Evolutionary conservation across 2,113 vertebrate genomes (phyloP).

Genomic region (Phyllostomus discolor): DNA sequence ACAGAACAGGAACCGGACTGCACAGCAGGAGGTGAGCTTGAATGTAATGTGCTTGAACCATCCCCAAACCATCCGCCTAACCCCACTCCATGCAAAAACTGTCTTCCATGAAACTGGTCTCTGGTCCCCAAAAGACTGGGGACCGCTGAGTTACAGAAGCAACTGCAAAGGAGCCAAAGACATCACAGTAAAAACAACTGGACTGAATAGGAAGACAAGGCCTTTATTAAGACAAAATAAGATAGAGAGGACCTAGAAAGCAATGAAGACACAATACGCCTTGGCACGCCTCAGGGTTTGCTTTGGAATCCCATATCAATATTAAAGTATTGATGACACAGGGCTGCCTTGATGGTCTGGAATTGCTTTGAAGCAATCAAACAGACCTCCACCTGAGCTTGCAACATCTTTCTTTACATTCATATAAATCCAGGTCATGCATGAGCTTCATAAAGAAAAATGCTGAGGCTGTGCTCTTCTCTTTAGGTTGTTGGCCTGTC

Average conservation of each 20-base stretch:
- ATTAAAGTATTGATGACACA: not conserved
- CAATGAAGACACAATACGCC: not conserved
- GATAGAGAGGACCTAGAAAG: not conserved
- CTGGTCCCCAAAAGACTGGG: no score
- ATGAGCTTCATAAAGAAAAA: not conserved
- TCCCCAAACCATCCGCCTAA: no score
- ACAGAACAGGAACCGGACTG: no score
- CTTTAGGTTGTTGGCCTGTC: not conserved
- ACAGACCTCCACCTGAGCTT: not conserved
- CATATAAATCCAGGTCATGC: not conserved
- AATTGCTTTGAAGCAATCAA: slow-evolving; percentile 10
- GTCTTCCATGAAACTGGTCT: no score
- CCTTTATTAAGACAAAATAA: not conserved
- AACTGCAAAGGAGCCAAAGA: not conserved
- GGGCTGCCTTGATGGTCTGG: not conserved
- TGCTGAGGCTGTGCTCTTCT: not conserved
- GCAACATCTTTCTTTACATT: not conserved
- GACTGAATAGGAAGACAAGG: not conserved
- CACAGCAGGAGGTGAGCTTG: no score
- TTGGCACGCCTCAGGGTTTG: not conserved
- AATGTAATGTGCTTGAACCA: no score
- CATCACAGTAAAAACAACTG: not conserved
- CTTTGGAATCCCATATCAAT: not conserved
- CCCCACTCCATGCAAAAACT: no score
- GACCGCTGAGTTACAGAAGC: not conserved